Base-by-base conservation (phyloP, 2,113 vertebrate species). In the Chaetura pelagica region DNA sequence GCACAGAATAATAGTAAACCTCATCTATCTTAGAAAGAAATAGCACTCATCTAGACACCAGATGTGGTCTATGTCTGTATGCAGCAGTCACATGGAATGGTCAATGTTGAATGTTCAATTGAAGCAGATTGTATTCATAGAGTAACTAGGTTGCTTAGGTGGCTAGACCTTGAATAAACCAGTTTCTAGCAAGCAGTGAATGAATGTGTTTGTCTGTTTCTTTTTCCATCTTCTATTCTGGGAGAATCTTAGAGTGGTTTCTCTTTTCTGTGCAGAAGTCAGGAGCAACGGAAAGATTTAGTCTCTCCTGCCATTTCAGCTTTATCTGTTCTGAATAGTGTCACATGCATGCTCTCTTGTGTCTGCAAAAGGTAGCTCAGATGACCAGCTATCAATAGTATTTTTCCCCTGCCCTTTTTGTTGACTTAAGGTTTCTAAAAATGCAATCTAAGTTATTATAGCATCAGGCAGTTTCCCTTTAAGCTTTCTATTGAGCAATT, bases 341-440 rank as follows among this genome's bases (percentile, higher is more conserved):
- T 35, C 32, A n/a, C 14, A 52, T 13, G 4, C 1, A 0, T 38
- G 7, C 10, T 68, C 0, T 0, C 12, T 40, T 4, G 1, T 29
- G 6, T 40, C 55, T 74, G 27, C 26, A 84, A 71, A 71, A 81
- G 15, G 49, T 80, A 22, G 14, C 22, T 80, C 59, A 77, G 61
- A n/a, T 79, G 27, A 16, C 3, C 58, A 52, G 14, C 26, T 87
- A 51, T 15, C 64, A 67, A 7, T 7, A 55, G 9, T 26, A 82
- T 4, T 16, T 71, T 72, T 51, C 12, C 26, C 30, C 7, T 44
- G 22, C 22, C 44, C 22, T 71, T 80, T 78, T 51, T 68, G 23
- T 73, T 12, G 40, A 32, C 15, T 24, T 68, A 63, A 51, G 8
- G 12, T 73, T 73, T 59, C 46, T 54, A 48, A 75, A 75, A 91